Base-by-base conservation (phyloP, 2,888 invertebrate species). In the Diarsia mendica region DNA sequence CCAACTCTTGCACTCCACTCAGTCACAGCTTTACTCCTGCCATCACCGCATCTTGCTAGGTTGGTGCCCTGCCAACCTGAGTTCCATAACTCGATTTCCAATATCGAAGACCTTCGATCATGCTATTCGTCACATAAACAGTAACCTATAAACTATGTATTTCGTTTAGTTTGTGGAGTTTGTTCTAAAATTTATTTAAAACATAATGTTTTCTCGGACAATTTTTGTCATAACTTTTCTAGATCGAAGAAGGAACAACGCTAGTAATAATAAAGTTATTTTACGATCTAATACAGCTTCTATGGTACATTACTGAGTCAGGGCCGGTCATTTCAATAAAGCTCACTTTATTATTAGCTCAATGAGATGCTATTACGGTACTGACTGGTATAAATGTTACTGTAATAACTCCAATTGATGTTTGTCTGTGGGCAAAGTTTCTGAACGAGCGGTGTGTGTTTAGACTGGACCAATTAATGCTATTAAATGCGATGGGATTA, bases 241-340 rank as follows among this genome's bases (percentile, higher is more conserved):
- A 77, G 46, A 60, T 48, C 1, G 4, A 46, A 64, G 3, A 2
- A 68, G 33, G 33, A 49, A 53, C 20, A 55, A 15, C 20, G 13
- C 44, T n/a, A 49, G 49, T 49, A 9, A 66, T 68, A 79, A 66
- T 80, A 66, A 80, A 73, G 28, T 3, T 23, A 67, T 28, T 81
- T 67, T 73, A 84, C 51, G 63, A 69, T 64, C 39, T 70, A 39
- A 63, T 63, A 39, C 55, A 49, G 58, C 39, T 75, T 86, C 77
- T 80, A n/a, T n/a, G 60, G 77, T 84, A 75, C 72, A 80, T 28
- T 28, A 64, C 33, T 51, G 51, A 77, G 84, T 87, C 89, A 87
- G 58, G 83, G 84, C 28, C 83, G 86, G 85, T 86, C 88, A 83
- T 85, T 83, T 84, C 75, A 89, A 89, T 88, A 77, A 86, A 82